Base-by-base conservation (phyloP, 53 echinoderm and acorn worm species). In the Mesocentrotus franciscanus region DNA sequence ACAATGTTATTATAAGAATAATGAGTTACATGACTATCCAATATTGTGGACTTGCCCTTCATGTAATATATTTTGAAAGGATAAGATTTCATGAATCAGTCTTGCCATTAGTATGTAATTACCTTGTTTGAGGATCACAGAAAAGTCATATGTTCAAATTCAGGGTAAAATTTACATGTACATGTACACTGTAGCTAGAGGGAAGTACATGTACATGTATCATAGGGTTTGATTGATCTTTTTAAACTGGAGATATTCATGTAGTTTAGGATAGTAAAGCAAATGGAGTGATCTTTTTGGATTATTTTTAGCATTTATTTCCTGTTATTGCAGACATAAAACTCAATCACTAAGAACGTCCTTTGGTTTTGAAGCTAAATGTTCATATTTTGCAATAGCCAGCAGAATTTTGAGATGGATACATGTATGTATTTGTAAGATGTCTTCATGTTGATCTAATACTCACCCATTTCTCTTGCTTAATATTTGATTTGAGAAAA, bases 261-360 rank as follows among this genome's bases (percentile, higher is more conserved):
- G 9, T 81, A 81, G 81, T 36, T 81, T 42, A 42, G 42, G 36
- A 39, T 81, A 39, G 42, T 20, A 81, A 74, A 81, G 18, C 36
- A 81, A 20, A 33, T 81, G 33, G 33, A 42, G 34, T 81, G 42
- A 33, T 79, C 13, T 3, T 14, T 1, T 14, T 34, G 26, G 10
- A 13, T 64, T 78, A 34, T 35, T 78, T 32, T 78, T 32, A 78
- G 33, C 34, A 26, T 78, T 14, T 78, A 78, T 81, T 81, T 81
- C 81, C 81, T 81, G 39, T 81, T 81, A 81, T 81, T 42, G 42
- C 81, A 20, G 36, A 81, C 42, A 39, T 81, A 18, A 42, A 81
- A 39, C 42, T 42, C 3, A 15, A 13, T 15, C 34, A 78, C 10
- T 33, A 22, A 81, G 22, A 81, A 81, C 1, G 30, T 39, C 42